Base-by-base conservation (phyloP, 2,888 invertebrate species). In the Lamellibrachia satsuma region DNA sequence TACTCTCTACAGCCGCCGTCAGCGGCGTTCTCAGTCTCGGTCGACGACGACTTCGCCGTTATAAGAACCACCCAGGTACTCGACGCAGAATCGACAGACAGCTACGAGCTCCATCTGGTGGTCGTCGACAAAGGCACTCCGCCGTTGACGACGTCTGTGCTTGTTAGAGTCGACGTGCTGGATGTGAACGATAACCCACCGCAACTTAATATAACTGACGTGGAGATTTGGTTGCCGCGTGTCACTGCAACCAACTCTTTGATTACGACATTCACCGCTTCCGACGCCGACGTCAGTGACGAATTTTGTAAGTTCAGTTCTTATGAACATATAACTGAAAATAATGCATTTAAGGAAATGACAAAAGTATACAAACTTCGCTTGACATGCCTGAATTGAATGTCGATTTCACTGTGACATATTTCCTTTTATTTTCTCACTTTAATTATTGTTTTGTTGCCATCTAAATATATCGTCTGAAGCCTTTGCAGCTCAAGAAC, bases 141-240 rank as follows among this genome's bases (percentile, higher is more conserved):
- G 8, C 91, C 92, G 7, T n/a, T 92, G 11, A 91, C 57, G 22
- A 91, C 92, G 55, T 60, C 57, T 39, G 57, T 90, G 4, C 52
- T n/a, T 55, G 60, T 92, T 9, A 55, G 39, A n/a, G 52, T 92
- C 7, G 52, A 90, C 7, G 91, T 92, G 51, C 52, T n/a, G 52
- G 92, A 91, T 57, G 91, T 91, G 6, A 92, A 92, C 91, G 92
- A 92, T n/a, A 92, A 92, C 60, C 60, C 60, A n/a, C 92, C 92
- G 39, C 52, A 51, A 22, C 60, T 92, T 7, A 91, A n/a, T 92
- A 91, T 92, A 8, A 91, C 55, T 15, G 60, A 75, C 75, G 15
- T 75, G n/a, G 75, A 75, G 15, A 75, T 75, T 6, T 22, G 22
- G 75, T 22, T 92, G 57, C 60, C 57, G 1, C 90, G 92, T 39